Base-by-base conservation (phyloP, 35 echinoderm and acorn worm species). In the Apostichopus californicus region DNA sequence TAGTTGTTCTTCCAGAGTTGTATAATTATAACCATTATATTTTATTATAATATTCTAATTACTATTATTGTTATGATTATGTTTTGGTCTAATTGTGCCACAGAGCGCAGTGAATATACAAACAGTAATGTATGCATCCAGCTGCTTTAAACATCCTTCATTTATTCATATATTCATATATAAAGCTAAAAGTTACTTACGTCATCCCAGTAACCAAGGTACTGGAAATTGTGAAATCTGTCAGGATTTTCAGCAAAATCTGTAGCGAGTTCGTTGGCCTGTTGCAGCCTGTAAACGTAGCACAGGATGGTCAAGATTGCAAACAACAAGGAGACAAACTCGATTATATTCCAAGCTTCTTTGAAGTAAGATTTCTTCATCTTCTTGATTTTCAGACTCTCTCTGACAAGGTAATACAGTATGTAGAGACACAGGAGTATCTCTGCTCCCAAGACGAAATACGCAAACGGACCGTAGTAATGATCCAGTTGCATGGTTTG, bases 381-480 rank as follows among this genome's bases (percentile, higher is more conserved):
- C 57, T 91, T 90, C 82, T 91, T 97, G 24, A 97, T 86, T 28
- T 79, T 93, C 5, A 57, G 54, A 0, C 65, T 14, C 73, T 97
- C 96, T 15, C 93, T 65, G 25, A 64, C 54, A 22, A 92, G 28
- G 87, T 95, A 97, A 25, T 88, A 98, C 0, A 98, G 79, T 52
- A 92, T 55, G 73, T 95, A 90, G 8, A 95, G 53, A 34, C 78
- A 90, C 28, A 98, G 93, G 66, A 92, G 73, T 28, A 91, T 90
- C 59, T 98, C 96, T 23, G 89, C 96, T 11, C 26, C 96, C 83
- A 98, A 55, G 0, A 98, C 94, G 17, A 98, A 92, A 28, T 98
- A 98, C 14, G 92, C 94, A 57, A 94, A 98, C 5, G 94, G 63
- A 20, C 96, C 96, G 20, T 94, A 98, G 90, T 98, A 98, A 75